Evolutionary conservation across 2,797 vertebrate genomes (phyloP).

Genomic region (Pantherophis vulpinus): DNA sequence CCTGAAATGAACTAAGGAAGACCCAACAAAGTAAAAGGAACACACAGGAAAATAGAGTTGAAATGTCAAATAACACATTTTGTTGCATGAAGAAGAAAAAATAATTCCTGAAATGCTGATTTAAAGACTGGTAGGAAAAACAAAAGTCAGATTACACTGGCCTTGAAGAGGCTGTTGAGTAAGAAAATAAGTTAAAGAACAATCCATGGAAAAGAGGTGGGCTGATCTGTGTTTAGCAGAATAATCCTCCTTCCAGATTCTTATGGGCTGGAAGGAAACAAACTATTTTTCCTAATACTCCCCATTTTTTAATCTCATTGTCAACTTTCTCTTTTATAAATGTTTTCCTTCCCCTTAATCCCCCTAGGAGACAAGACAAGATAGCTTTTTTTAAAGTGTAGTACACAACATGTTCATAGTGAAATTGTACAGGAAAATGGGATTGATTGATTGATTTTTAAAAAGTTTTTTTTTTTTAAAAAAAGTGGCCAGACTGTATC

Average conservation of each 20-base stretch:
- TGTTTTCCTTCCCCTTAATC: not conserved
- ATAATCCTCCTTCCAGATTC: not conserved
- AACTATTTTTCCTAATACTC: not conserved
- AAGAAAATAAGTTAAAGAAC: not conserved
- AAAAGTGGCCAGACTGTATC: not conserved
- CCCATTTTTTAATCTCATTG: not conserved
- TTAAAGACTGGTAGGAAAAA: not conserved
- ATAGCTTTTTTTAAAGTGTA: not conserved
- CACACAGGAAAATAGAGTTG: not conserved
- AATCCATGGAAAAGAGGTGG: not conserved
- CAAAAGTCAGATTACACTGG: not conserved
- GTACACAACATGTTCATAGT: not conserved
- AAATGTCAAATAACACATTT: not conserved
- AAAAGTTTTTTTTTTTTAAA: not conserved
- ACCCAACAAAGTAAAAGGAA: not conserved
- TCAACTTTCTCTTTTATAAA: not conserved
- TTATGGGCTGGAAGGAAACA: not conserved
- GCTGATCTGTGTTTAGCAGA: not conserved
- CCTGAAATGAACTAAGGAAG: not conserved
- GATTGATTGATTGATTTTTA: no score
- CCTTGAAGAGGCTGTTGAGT: not conserved
- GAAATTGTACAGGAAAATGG: not conserved
- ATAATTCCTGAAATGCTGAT: constrained; percentile 1
- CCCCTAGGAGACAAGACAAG: not conserved
- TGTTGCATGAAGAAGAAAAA: not conserved